Conservation (phyloP, 1,140 invertebrate genomes). For the Atta colombica region DNA sequence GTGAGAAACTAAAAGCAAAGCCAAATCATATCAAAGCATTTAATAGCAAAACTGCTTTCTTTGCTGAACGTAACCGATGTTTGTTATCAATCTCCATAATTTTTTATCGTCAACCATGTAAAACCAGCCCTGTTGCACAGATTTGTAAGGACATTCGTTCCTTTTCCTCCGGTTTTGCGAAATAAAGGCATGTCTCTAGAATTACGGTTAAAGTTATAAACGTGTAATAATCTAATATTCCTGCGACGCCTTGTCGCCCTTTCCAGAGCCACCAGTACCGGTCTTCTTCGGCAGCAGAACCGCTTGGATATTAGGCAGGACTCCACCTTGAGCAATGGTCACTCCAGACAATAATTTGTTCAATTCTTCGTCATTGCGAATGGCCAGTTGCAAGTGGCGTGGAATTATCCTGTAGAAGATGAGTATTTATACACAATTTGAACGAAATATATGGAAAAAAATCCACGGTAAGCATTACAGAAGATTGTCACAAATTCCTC, state of each 20-base stretch:
- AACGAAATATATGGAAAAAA: neutral
- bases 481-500: neutral
- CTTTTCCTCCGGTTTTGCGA: conserved; percentile 21
- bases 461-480: neutral
- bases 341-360: conserved; percentile 92
- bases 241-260: conserved; percentile 78
- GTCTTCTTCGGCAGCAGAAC: conserved; percentile 91
- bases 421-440: neutral
- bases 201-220: conserved; percentile 71
- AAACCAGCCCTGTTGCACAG: neutral
- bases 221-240: conserved; percentile 77
- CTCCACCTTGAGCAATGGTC: conserved; percentile 93
- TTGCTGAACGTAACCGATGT: no score
- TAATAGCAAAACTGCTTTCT: no score
- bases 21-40: no score
- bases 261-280: conserved; percentile 79
- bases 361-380: conserved; percentile 93
- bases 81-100: neutral
- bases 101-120: conserved; percentile 8
- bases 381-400: conserved; percentile 92
- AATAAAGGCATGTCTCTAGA: conserved; percentile 67
- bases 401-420: conserved; percentile 89
- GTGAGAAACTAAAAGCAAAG: no score
- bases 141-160: neutral
- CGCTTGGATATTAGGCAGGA: conserved; percentile 92